Base-by-base conservation (phyloP, 2,888 invertebrate genomes). In the Aproaerema taeniolella region DNA sequence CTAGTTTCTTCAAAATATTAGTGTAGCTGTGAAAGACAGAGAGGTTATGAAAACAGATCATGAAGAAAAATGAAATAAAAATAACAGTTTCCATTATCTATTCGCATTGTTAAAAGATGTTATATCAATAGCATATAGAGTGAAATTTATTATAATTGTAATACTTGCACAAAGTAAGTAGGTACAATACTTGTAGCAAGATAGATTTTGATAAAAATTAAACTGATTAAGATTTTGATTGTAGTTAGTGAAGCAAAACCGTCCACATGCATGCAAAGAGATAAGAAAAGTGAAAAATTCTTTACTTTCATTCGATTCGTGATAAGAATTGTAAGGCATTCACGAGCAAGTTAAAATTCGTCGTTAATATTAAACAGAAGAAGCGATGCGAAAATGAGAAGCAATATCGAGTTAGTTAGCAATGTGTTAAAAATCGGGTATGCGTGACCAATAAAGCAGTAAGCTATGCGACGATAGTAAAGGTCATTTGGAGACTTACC, bases 401-500 rank as follows among this genome's bases (percentile, higher is more conserved):
- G 36, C n/a, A 26, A 41, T 17, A 33, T 31, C 29, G 14, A 9
- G 28, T 42, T 43, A 43, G 37, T 25, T n/a, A 38, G 35, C 32
- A 14, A 30, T 14, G 24, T 29, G 36, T 16, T 36, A 38, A 38
- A 43, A 47, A 50, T 51, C 31, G 45, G 46, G 48, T 41, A 46
- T 42, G 46, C 42, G 45, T 51, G 46, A 46, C 43, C 43, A 35
- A 46, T 47, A 46, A 43, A 40, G 44, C 47, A 59, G 57, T 54
- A 53, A 56, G 53, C 57, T 31, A 44, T n/a, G n/a, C 32, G 43
- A 13, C 35, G 52, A n/a, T n/a, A n/a, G n/a, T n/a, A 58, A 67
- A 73, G 71, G 69, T 67, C 65, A 63, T 59, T 30, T 8, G 10
- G 46, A 50, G 49, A 56, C 52, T 64, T 77, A 82, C 81, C 81